Conservation (phyloP, 2,113 vertebrate genomes). For the Prunella fulvescens region DNA sequence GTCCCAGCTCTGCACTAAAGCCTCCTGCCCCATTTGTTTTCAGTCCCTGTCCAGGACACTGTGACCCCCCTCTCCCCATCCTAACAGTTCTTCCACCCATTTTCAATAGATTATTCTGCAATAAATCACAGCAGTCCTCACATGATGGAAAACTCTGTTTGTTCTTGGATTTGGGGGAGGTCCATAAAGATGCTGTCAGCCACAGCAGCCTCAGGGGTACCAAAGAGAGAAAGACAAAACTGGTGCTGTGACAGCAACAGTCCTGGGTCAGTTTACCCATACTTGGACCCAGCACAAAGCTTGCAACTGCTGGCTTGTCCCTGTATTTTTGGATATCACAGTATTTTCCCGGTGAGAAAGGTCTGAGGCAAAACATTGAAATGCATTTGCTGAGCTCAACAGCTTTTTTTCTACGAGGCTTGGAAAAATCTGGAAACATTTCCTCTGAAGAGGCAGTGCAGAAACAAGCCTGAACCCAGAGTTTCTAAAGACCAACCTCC, state of each 20-base stretch:
- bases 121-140: not conserved
- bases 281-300: not conserved
- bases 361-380: not conserved
- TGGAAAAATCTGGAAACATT: not conserved
- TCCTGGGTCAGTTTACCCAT: not conserved
- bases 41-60: not conserved
- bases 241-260: not conserved
- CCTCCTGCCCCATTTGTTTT: not conserved
- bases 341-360: not conserved
- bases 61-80: accelerated
- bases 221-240: not conserved
- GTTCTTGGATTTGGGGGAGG: not conserved
- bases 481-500: not conserved
- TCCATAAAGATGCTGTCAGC: not conserved
- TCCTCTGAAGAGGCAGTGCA: not conserved
- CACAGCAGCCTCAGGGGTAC: not conserved
- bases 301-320: not conserved
- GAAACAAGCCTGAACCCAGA: not conserved
- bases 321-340: not conserved
- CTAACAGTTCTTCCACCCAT: not conserved
- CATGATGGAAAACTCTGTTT: not conserved
- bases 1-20: not conserved
- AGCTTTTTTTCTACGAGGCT: not conserved
- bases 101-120: not conserved
- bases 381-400: not conserved